A percentile compares a stretch with the other conserved stretches of the same genome.
Evolutionary conservation across 2,797 vertebrate species (phyloP).

Genomic region (Lacerta viridis): DNA sequence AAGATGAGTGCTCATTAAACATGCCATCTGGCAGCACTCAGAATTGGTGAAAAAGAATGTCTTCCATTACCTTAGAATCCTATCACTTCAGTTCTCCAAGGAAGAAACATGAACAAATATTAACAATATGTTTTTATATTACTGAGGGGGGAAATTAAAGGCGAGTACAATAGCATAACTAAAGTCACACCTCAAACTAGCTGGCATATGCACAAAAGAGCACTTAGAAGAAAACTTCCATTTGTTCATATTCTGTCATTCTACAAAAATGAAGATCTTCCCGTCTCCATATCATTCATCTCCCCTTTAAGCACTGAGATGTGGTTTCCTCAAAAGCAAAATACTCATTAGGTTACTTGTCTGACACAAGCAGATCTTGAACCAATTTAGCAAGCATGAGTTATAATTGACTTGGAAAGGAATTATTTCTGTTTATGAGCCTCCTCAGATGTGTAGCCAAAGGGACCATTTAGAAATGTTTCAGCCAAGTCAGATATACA

Average conservation of each 20-base stretch:
- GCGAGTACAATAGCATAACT: background rate
- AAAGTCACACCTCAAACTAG: background rate
- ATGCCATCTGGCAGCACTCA: background rate
- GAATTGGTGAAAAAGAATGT: background rate
- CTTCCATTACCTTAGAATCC: background rate
- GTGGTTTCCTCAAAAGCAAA: constrained; percentile 42
- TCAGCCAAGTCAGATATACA: constrained; percentile 19
- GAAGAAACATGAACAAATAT: background rate
- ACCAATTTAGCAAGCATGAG: constrained; percentile 40
- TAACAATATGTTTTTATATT: background rate
- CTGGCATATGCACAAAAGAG: constrained; percentile 7
- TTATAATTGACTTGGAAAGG: constrained; percentile 46
- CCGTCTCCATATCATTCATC: background rate
- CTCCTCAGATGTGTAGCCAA: constrained; percentile 48
- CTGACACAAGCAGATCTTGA: constrained; percentile 37
- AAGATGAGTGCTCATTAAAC: no score
- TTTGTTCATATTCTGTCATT: constrained; percentile 17
- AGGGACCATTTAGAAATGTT: constrained; percentile 36
- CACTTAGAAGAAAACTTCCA: constrained; percentile 2
- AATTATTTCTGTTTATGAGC: constrained; percentile 31
- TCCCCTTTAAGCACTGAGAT: constrained; percentile 42
- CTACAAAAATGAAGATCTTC: constrained; percentile 30
- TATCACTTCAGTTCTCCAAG: background rate
- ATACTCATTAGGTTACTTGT: constrained; percentile 34
- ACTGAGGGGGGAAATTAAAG: background rate